Base-by-base conservation (phyloP, 2,888 invertebrate species). In the Liodrosophila aerea region DNA sequence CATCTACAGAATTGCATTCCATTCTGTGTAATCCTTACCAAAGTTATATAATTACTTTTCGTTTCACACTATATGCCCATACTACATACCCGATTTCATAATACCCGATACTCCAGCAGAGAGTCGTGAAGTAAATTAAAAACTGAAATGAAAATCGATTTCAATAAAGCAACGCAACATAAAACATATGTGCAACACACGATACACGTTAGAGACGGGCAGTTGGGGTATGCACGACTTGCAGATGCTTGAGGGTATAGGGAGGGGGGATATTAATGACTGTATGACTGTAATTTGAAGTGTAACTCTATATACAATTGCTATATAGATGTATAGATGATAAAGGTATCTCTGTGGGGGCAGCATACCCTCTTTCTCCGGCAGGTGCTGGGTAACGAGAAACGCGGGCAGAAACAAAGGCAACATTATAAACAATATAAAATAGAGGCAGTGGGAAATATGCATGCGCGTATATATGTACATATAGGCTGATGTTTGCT, bases 361-460 rank as follows among this genome's bases (percentile, higher is more conserved):
- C 5, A 12, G 12, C 22, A 36, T 47, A 30, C 41, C 27, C 30
- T 1, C 7, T n/a, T n/a, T 4, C 7, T 2, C 11, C 2, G 3
- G 0, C 29, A 13, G 0, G 30, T 34, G 11, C 33, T 47, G 67
- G 47, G 64, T 64, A 7, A 13, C 7, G 9, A 37, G 36, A 31
- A 47, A 65, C 39, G 36, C 15, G 33, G 39, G 40, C 22, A 40
- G 11, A 50, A 52, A 62, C 67, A 56, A 68, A 57, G 37, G 69
- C 41, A 65, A 76, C 76, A 63, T 54, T 59, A 67, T 63, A 64
- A 68, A 58, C 67, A 67, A 68, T 64, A 51, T 39, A 30, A 16
- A 34, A 47, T 39, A 61, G 37, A 52, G 43, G 64, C 43, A 64
- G 16, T 63, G 54, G 67, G 47, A 59, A 58, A 16, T 62, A 58